Conservation (phyloP, 2,113 vertebrate species). For the Pica pica region DNA sequence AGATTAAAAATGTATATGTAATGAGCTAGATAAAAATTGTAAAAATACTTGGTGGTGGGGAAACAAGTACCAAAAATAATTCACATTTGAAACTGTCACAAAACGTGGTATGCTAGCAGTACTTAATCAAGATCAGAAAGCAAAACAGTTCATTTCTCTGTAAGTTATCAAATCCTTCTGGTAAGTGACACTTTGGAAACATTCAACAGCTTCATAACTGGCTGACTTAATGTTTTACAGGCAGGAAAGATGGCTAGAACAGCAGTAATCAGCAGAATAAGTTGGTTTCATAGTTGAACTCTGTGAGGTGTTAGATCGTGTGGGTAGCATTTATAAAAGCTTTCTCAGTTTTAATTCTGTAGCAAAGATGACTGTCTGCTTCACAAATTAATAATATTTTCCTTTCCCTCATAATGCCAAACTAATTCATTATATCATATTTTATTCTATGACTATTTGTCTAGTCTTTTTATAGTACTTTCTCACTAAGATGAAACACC, state of each 20-base stretch:
- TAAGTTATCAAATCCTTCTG: constrained; percentile 75
- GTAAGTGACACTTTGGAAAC: constrained; percentile 79
- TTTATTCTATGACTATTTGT: not conserved
- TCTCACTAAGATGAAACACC: not conserved
- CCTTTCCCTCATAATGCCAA: constrained; percentile 46
- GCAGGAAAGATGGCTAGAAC: constrained; percentile 67
- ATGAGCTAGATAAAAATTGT: not conserved
- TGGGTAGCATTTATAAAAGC: constrained; percentile 65
- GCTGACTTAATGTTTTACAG: constrained; percentile 73
- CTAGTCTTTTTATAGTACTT: not conserved
- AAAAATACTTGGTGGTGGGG: not conserved
- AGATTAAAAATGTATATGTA: not conserved
- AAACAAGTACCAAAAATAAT: constrained; percentile 5
- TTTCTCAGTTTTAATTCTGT: constrained; percentile 68
- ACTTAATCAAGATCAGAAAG: constrained; percentile 66
- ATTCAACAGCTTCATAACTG: constrained; percentile 60
- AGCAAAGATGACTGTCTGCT: constrained; percentile 67
- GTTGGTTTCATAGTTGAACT: constrained; percentile 61
- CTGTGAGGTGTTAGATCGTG: constrained; percentile 49
- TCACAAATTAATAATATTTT: constrained; percentile 68
- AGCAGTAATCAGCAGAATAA: constrained; percentile 68
- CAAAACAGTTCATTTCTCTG: constrained; percentile 74
- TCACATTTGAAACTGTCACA: constrained; percentile 33
- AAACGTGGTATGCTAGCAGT: constrained; percentile 9
- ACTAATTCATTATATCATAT: not conserved